phyloP scores from a whole-genome alignment of 2,797 vertebrate species.

The Gallinago solitaria region DNA sequence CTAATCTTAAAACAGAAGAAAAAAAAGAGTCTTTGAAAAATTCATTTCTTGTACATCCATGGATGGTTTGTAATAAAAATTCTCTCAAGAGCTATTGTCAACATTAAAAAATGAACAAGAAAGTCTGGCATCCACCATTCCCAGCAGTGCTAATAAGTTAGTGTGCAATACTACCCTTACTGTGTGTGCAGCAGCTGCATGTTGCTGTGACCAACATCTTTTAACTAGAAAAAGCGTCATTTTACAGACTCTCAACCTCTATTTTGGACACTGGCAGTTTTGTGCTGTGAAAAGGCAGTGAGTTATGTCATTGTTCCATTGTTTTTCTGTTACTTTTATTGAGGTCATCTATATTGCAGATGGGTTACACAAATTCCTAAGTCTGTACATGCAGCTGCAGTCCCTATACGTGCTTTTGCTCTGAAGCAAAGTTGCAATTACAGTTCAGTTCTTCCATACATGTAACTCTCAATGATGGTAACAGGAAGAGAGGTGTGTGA shows the following conservation, averaged over 20 bases:
- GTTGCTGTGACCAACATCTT: background rate
- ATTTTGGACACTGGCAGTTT: background rate
- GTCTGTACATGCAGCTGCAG: background rate
- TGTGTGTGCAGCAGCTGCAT: background rate
- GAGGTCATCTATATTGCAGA: background rate
- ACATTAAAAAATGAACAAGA: constrained; percentile 61
- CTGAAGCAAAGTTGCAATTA: background rate
- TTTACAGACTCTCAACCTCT: background rate
- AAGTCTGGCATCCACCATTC: constrained; percentile 37
- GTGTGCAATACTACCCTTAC: background rate
- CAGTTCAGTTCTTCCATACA: background rate
- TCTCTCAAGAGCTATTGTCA: constrained; percentile 13
- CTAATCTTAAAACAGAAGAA: background rate
- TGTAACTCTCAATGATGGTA: background rate
- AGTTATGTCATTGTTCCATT: background rate
- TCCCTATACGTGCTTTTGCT: background rate
- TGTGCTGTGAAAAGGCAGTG: background rate
- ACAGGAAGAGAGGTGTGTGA: background rate
- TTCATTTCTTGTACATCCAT: constrained; percentile 62
- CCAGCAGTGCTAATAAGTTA: constrained; percentile 34
- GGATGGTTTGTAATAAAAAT: constrained; percentile 57
- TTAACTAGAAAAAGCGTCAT: background rate
- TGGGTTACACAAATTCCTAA: background rate
- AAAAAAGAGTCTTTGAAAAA: constrained; percentile 52
- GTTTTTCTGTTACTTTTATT: background rate